Base-by-base conservation (phyloP, 2,113 vertebrate species). In the Crotalus tigris region DNA sequence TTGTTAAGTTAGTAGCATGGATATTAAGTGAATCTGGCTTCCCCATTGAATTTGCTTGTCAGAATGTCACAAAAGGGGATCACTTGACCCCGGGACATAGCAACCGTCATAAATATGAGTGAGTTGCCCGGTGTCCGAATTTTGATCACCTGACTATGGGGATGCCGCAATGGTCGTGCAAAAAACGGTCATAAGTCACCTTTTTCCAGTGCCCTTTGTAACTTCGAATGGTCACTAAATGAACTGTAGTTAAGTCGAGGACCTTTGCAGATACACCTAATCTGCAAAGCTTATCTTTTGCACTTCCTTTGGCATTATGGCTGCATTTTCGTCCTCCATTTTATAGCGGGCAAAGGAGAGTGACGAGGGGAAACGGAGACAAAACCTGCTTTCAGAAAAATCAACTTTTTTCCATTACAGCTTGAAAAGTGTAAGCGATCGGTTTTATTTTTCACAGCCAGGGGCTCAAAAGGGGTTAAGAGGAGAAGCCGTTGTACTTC, bases 391-490 rank as follows among this genome's bases (percentile, higher is more conserved):
- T 33, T 46, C 19, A 90, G 29, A 94, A 92, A 91, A 94, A 85
- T 58, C n/a, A 92, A 81, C 92, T 93, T 12, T 88, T 57, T 49
- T 93, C 33, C 75, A 92, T 93, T 92, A 89, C 90, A 54, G 13
- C 91, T 92, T 91, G 59, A 93, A 95, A 96, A 93, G 57, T 85
- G 55, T 49, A 33, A 87, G 85, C 61, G 91, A 64, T 88, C 58
- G 10, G 1, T 10, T n/a, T 17, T 90, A 89, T 93, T 94, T 95
- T 96, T 94, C 93, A 92, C 95, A 96, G 92, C 93, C 92, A 93
- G 91, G 91, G 33, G 46, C 46, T 86, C 51, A 90, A 93, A 86
- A 64, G 4, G n/a, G 92, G 90, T 90, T 92, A 94, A 90, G 93
- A 94, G 86, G 8, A 94, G 93, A 95, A 51, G 57, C 91, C 94